These are phyloP conservation scores for Germaria angustata DNA, from an alignment of 2,888 invertebrate species.

Conservation along the genomic window DNA sequence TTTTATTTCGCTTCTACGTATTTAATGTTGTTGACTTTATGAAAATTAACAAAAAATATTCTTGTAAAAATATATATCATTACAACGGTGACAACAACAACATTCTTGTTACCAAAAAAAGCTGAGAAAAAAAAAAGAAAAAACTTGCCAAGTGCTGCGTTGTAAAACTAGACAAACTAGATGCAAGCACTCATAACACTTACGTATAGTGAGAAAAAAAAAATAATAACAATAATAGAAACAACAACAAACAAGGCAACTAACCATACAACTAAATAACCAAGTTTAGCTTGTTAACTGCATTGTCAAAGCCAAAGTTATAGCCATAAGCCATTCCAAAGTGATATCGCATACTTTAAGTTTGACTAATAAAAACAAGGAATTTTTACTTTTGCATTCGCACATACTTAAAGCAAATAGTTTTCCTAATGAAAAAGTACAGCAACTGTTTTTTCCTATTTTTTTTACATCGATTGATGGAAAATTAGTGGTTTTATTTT, in stretches of 20 bases:
- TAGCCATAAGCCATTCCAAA: conserved; percentile 61
- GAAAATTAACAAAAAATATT: conserved; percentile 57
- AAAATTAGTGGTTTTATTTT: too few species aligned
- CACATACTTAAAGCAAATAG: conserved; percentile 25
- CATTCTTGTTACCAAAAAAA: conserved; percentile 57
- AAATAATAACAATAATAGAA: conserved; percentile 42
- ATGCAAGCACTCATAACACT: conserved; percentile 24
- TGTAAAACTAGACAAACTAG: conserved; percentile 61
- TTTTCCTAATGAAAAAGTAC: neutral
- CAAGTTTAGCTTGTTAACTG: conserved; percentile 63
- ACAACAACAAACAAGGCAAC: conserved; percentile 54
- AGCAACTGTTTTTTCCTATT: too few species aligned
- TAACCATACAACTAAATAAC: conserved; percentile 48
- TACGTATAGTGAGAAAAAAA: neutral
- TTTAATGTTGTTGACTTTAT: neutral
- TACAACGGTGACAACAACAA: conserved; percentile 66
- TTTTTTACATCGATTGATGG: too few species aligned
- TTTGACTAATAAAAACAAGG: neutral
- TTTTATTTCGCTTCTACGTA: conserved; percentile 8
- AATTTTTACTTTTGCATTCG: neutral
- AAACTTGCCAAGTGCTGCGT: conserved; percentile 19
- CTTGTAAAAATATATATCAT: conserved; percentile 61
- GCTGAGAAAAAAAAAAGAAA: neutral
- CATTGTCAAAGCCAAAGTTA: conserved; percentile 67
- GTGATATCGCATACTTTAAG: conserved; percentile 54